Conservation (phyloP, 2,888 invertebrate genomes). For the Mystacides longicornis region DNA sequence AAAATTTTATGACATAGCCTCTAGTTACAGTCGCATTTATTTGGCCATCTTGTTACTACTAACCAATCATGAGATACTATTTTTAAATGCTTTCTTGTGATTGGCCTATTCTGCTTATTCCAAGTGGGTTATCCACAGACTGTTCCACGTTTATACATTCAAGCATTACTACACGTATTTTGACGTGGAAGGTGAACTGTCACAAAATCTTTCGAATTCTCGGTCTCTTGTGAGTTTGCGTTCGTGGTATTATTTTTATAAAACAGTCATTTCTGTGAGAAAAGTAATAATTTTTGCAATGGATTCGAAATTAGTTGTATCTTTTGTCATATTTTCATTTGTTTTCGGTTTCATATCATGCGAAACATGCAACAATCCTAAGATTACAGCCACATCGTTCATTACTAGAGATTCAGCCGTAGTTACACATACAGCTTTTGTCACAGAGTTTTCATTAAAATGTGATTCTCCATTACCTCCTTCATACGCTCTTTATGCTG, state of each 20-base stretch:
- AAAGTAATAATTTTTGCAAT: slow-evolving; percentile 5
- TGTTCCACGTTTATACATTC: too few relatives aligned
- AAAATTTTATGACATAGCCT: too few relatives aligned
- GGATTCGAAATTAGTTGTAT: slow-evolving; percentile 3
- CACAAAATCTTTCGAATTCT: not conserved
- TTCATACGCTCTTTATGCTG: slow-evolving; percentile 77
- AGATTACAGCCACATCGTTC: slow-evolving; percentile 72
- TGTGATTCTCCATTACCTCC: slow-evolving; percentile 61
- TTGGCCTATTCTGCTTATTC: too few relatives aligned
- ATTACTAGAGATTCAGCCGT: slow-evolving; percentile 91
- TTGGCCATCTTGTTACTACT: too few relatives aligned
- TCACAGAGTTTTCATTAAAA: slow-evolving; percentile 81
- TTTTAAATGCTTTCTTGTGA: too few relatives aligned
- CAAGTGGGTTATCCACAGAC: too few relatives aligned
- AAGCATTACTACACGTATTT: slow-evolving; percentile 9
- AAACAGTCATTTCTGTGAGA: slow-evolving; percentile 13
- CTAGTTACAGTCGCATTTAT: too few relatives aligned
- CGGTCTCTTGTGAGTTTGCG: not conserved
- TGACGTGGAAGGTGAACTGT: slow-evolving; percentile 5
- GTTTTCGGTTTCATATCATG: slow-evolving; percentile 29
- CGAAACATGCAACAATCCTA: slow-evolving; percentile 50
- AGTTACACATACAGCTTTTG: slow-evolving; percentile 82
- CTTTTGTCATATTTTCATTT: slow-evolving; percentile 11
- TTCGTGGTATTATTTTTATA: not conserved
- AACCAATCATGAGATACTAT: too few relatives aligned